A percentile compares a stretch with the other conserved stretches of the same genome.
These are phyloP conservation scores for Drosophila truncata DNA, from an alignment of 1,140 invertebrate species.

Conservation along the genomic window DNA sequence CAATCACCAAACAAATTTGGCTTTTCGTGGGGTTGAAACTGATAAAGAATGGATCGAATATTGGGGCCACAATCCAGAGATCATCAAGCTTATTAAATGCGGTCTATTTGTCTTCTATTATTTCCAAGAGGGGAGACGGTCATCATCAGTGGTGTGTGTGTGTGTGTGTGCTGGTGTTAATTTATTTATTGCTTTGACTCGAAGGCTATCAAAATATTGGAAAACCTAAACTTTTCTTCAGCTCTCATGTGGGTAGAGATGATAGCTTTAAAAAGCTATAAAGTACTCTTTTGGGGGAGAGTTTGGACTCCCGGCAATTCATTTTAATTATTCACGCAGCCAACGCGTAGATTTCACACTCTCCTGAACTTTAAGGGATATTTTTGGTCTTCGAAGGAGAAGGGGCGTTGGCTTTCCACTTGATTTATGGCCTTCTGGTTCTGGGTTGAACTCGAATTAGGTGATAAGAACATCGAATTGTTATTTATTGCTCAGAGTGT, in stretches of 20 bases:
- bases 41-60: slow-evolving; percentile 13
- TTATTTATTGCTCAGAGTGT: slow-evolving; percentile 65
- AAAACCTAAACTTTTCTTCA: slow-evolving; percentile 24
- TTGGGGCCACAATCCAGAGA: slow-evolving; percentile 31
- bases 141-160: slow-evolving; percentile 15
- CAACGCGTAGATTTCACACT: slow-evolving; percentile 70
- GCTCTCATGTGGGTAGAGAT: slow-evolving; percentile 24
- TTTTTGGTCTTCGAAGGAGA: slow-evolving; percentile 7
- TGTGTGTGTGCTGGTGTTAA: slow-evolving; percentile 48
- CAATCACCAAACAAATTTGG: slow-evolving; percentile 71
- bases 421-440: slow-evolving; percentile 73
- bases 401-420: slow-evolving; percentile 51
- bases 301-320: slow-evolving; percentile 56
- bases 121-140: slow-evolving; percentile 1
- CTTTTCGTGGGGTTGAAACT: slow-evolving; percentile 20
- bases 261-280: slow-evolving; percentile 76
- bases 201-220: slow-evolving; percentile 70
- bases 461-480: slow-evolving; percentile 83
- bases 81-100: slow-evolving; percentile 58
- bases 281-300: slow-evolving; percentile 24
- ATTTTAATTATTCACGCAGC: slow-evolving; percentile 81
- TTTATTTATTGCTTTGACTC: slow-evolving; percentile 76
- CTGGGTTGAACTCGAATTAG: slow-evolving; percentile 46
- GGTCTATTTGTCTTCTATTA: slow-evolving; percentile 48
- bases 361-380: slow-evolving; percentile 35